phyloP scores from a whole-genome alignment of 2,113 vertebrate species.

The Xenotilapia longispinis region DNA sequence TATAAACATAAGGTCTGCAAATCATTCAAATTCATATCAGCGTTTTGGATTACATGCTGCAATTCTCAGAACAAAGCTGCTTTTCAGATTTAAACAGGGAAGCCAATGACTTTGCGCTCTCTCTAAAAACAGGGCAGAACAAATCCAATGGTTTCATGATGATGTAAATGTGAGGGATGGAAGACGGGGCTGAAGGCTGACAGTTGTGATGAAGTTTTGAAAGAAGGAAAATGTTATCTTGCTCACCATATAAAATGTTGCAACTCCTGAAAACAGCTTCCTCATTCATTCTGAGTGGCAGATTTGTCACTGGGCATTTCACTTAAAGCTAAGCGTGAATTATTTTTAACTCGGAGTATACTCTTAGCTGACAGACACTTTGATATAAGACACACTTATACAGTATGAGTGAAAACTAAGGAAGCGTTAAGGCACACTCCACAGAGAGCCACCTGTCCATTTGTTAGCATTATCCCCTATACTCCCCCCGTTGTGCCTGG shows the following conservation, averaged over 20 bases:
- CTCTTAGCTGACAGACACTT: neutral
- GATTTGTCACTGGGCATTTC: neutral
- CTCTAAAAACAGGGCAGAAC: neutral
- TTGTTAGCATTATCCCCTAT: neutral
- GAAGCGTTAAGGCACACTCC: neutral
- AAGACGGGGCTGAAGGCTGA: neutral
- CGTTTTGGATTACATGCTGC: neutral
- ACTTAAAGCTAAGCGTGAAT: neutral
- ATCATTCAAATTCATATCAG: neutral
- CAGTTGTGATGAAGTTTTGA: neutral
- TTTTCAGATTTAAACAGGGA: neutral
- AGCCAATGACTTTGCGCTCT: neutral
- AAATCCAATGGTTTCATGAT: neutral
- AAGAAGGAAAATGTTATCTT: neutral
- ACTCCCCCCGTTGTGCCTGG: neutral
- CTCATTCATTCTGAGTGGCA: neutral
- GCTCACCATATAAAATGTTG: neutral
- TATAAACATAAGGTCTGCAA: neutral
- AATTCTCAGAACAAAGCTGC: neutral
- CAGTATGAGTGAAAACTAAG: neutral
- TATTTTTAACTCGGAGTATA: fast-evolving
- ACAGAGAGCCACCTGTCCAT: neutral
- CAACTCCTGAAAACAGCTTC: neutral
- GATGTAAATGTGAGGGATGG: neutral
- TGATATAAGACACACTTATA: neutral